Base-by-base conservation (phyloP, 1,140 invertebrate genomes). In the Caenorhabditis inopinata region DNA sequence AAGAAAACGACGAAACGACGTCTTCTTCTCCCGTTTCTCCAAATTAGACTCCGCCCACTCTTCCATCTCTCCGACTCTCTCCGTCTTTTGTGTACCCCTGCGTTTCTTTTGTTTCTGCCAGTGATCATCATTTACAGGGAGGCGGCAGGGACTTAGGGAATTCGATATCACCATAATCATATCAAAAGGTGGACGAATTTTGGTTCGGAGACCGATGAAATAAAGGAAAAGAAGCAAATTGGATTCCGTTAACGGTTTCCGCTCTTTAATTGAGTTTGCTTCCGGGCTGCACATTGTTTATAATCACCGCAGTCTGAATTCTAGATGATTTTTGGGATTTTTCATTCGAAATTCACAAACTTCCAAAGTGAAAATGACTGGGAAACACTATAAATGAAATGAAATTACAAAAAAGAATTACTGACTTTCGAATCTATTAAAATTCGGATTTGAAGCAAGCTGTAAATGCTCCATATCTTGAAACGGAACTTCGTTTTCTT, bases 191-290 rank as follows among this genome's bases (percentile, higher is more conserved):
- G 14, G 5, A 5, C 38, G 38, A 42, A 7, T 42, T 42, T 42
- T 7, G 53, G 9, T 58, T 58, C 9, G 27, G 16, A 58, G 35
- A 58, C 53, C 14, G 38, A 42, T 5, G 14, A 5, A 68, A 68
- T 21, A 68, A 18, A 38, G 58, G 58, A 38, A 68, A 68, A 42
- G 58, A 68, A 68, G 38, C 58, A 68, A 68, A 68, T 68, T 68
- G 32, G 23, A 58, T 58, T 58, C 53, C 53, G 38, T 29, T 16
- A 3, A 12, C 9, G 7, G 18, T 62, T 62, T 62, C 53, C 53
- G 53, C 53, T 62, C 53, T 42, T 42, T 42, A 68, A 38, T 68
- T 68, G 32, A n/a, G 21, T 68, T 68, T 32, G 6, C 12, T 68
- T 38, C 58, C 32, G 32, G 29, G 12, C 4, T 32, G 21, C 49